Evolutionary conservation across 2,888 invertebrate genomes (phyloP).

Genomic region (Philonicus albiceps): DNA sequence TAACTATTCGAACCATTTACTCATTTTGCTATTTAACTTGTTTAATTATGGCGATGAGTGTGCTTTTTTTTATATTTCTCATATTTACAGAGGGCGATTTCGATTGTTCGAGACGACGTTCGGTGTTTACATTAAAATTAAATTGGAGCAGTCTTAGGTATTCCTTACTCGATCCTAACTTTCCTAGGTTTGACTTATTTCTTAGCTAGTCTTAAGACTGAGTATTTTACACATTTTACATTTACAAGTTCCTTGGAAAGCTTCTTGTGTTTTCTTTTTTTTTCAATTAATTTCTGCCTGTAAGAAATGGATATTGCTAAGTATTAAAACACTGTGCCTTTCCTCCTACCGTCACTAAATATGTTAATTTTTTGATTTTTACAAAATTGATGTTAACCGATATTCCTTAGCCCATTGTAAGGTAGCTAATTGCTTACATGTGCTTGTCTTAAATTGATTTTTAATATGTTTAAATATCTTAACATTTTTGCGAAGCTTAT

Average conservation of each 20-base stretch:
- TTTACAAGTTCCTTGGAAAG: conserved; percentile 10
- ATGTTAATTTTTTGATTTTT: background rate
- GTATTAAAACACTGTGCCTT: background rate
- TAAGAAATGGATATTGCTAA: background rate
- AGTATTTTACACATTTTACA: conserved; percentile 32
- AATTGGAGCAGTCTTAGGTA: conserved; percentile 31
- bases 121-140: background rate
- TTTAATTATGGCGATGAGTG: conserved; percentile 24
- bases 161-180: conserved; percentile 17
- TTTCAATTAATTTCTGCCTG: background rate
- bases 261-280: background rate
- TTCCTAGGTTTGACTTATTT: conserved; percentile 13
- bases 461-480: background rate
- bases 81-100: conserved; percentile 10
- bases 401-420: no score
- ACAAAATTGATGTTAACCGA: background rate
- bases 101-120: background rate
- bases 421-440: no score
- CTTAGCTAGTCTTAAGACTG: conserved; percentile 24
- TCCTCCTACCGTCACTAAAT: background rate
- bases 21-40: background rate
- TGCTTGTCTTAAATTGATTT: background rate
- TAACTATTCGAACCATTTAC: background rate
- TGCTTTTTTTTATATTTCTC: background rate
- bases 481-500: background rate